Base-by-base conservation (phyloP, 2,797 vertebrate species). In the Eulemur coronatus region DNA sequence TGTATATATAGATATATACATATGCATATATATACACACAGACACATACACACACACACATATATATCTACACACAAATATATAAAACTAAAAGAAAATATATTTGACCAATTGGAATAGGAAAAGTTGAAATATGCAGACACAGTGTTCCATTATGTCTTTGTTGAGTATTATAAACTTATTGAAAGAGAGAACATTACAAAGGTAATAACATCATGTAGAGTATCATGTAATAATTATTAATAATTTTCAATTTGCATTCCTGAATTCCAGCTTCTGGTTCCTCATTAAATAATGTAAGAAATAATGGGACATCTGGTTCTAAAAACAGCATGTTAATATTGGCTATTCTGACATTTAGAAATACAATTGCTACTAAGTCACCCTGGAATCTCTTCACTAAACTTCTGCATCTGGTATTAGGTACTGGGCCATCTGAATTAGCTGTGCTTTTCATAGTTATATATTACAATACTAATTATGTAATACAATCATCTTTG, bases 211-310 rank as follows among this genome's bases (percentile, higher is more conserved):
- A 13, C 20, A 80, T 35, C 15, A 41, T 38, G 2, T n/a, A 69
- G 11, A 85, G 3, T 67, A 81, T 13, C 18, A 84, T 24, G 26
- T 18, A 69, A 65, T 18, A 87, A 84, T 65, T 38, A 87, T 81
- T 80, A 87, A 91, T 89, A 48, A 80, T 81, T 95, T 86, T 76
- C 1, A 33, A 84, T 87, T 30, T 94, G 43, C 28, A 85, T 88
- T 94, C 0, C 41, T 95, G 14, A 84, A 78, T 76, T 89, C n/a
- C 4, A 95, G 4, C 17, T 79, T 94, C 65, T 80, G 24, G 13
- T 46, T 82, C 7, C 13, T 86, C 38, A 52, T 80, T 81, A 93
- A 93, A 72, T 67, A 43, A 33, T 46, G 18, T 33, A 67, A 69
- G 5, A 82, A 15, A 59, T 50, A 93, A 89, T 70, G 18, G 15